Evolutionary conservation across 2,797 vertebrate genomes (phyloP).

Genomic region (Micropoecilia bifurca): DNA sequence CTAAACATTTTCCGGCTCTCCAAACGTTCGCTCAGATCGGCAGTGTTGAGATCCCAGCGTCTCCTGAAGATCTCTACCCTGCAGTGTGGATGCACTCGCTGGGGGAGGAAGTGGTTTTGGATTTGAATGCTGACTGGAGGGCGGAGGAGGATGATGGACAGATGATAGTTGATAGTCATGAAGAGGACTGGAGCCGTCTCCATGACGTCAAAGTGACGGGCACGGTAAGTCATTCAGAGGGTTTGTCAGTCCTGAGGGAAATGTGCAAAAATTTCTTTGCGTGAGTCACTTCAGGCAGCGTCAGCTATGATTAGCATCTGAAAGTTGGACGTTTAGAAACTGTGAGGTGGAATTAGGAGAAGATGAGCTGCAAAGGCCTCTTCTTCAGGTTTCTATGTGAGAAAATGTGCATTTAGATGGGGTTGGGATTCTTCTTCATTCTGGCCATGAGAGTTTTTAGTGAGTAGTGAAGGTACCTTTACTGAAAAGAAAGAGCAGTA

Average conservation of each 20-base stretch:
- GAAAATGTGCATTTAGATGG: background rate
- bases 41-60: slow-evolving; percentile 85
- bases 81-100: slow-evolving; percentile 95
- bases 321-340: background rate
- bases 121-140: slow-evolving; percentile 90
- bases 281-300: slow-evolving; percentile 2
- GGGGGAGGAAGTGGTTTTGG: slow-evolving; percentile 93
- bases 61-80: slow-evolving; percentile 89
- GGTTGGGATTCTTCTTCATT: background rate
- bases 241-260: background rate
- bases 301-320: background rate
- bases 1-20: background rate
- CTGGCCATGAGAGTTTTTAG: background rate
- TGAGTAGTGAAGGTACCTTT: background rate
- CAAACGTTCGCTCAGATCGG: slow-evolving; percentile 83
- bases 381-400: background rate
- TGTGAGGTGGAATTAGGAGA: background rate
- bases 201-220: slow-evolving; percentile 91
- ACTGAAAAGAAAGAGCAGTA: background rate
- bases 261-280: background rate
- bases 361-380: background rate
- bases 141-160: slow-evolving; percentile 88
- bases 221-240: slow-evolving; percentile 72
- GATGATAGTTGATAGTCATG: slow-evolving; percentile 97
- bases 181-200: slow-evolving; percentile 94